These are phyloP conservation scores for Ectemnius lituratus DNA, from an alignment of 2,888 invertebrate genomes.

Conservation along the genomic window DNA sequence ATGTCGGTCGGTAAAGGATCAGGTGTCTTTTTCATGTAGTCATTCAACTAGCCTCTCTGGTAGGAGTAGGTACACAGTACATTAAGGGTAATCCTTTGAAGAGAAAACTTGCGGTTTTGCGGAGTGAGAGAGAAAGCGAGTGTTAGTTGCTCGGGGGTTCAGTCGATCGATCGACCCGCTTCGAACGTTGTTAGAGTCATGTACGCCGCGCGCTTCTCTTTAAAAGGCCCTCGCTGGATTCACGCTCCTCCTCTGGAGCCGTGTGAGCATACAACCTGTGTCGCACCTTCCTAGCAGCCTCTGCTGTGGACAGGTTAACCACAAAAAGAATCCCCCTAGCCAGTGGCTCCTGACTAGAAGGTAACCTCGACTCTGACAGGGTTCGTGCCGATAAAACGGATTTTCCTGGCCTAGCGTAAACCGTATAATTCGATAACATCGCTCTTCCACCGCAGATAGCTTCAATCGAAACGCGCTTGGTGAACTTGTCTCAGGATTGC, in stretches of 20 bases:
- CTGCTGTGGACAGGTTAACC: too few relatives aligned
- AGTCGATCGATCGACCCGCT: slow-evolving; percentile 36
- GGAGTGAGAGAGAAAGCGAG: neutral
- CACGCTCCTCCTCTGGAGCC: too few relatives aligned
- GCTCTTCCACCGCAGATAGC: too few relatives aligned
- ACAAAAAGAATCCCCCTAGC: too few relatives aligned
- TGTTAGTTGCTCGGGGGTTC: slow-evolving; percentile 2
- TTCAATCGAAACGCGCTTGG: too few relatives aligned
- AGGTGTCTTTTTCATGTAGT: neutral
- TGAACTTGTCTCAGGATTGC: too few relatives aligned
- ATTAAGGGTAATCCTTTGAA: neutral
- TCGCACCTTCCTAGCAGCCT: too few relatives aligned
- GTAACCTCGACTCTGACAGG: neutral
- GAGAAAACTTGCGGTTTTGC: neutral
- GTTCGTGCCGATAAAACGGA: slow-evolving; percentile 39
- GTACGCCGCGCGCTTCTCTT: slow-evolving; percentile 39
- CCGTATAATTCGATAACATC: slow-evolving; percentile 45
- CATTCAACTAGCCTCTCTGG: neutral
- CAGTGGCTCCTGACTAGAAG: too few relatives aligned
- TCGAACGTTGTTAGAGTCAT: slow-evolving; percentile 21
- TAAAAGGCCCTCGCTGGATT: slow-evolving; percentile 34
- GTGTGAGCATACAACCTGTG: too few relatives aligned
- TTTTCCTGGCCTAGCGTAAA: slow-evolving; percentile 19
- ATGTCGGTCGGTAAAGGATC: too few relatives aligned
- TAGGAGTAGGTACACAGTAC: slow-evolving; percentile 1